These are phyloP conservation scores for Cherax destructor DNA, from an alignment of 1,140 invertebrate species.

Conservation along the genomic window DNA sequence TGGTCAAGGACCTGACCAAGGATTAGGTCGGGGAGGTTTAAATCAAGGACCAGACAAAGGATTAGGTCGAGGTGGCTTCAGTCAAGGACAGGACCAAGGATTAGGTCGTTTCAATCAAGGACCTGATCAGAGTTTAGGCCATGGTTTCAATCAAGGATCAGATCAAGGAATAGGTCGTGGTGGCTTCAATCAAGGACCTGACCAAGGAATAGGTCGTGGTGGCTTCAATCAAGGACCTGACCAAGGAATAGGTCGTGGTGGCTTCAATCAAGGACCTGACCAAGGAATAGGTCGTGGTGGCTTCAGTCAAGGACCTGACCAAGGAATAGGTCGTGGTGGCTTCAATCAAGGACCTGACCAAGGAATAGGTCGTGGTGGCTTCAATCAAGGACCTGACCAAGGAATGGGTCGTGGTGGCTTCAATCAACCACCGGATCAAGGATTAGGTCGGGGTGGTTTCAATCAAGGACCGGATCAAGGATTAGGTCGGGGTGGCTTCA, in stretches of 20 bases:
- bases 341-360: no score
- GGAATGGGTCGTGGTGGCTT: background rate
- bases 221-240: background rate
- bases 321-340: no score
- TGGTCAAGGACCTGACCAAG: no score
- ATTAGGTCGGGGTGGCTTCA: background rate
- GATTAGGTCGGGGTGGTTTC: background rate
- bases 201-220: no score
- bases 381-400: constrained; percentile 15
- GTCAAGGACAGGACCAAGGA: background rate
- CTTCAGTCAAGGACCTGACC: no score
- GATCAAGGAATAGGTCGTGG: background rate
- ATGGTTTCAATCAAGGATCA: constrained; percentile 8
- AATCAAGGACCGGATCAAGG: constrained; percentile 5
- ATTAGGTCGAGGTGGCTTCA: background rate
- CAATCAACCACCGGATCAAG: background rate
- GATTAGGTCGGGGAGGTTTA: background rate
- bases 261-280: background rate
- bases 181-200: background rate
- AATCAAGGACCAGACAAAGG: constrained; percentile 9
- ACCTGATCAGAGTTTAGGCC: background rate
- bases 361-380: background rate
- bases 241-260: constrained; percentile 3
- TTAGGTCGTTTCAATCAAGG: background rate
- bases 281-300: background rate